Evolutionary conservation across 2,113 vertebrate species (phyloP).

Genomic region (Marcusenius ussheri): DNA sequence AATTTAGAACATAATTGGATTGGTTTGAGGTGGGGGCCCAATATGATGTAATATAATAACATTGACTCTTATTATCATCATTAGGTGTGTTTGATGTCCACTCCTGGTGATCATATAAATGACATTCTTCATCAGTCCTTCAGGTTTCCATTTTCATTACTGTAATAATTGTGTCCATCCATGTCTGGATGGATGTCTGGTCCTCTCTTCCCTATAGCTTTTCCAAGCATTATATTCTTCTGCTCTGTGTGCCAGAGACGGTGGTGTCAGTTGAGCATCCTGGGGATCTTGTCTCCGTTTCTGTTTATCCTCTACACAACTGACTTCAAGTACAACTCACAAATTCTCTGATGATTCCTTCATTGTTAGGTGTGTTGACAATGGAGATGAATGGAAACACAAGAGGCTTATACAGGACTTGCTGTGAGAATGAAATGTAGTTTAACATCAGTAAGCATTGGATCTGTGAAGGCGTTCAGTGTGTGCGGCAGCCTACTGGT

Average conservation of each 20-base stretch:
- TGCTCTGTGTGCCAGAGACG: neutral
- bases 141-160: neutral
- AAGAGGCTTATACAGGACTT: neutral
- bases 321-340: neutral
- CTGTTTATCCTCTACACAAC: neutral
- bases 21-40: neutral
- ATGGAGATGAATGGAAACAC: neutral
- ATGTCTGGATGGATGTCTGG: neutral
- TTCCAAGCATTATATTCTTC: neutral
- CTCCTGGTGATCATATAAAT: neutral
- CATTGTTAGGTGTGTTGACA: neutral
- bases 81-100: neutral
- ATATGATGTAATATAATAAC: neutral
- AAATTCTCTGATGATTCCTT: neutral
- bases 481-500: neutral
- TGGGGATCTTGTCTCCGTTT: neutral
- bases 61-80: neutral
- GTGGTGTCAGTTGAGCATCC: neutral
- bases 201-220: neutral
- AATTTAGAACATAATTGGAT: neutral
- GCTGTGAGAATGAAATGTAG: neutral
- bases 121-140: neutral
- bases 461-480: neutral
- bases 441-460: neutral
- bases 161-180: neutral